phyloP scores from a whole-genome alignment of 1,140 invertebrate genomes.

The Drosophila yakuba region DNA sequence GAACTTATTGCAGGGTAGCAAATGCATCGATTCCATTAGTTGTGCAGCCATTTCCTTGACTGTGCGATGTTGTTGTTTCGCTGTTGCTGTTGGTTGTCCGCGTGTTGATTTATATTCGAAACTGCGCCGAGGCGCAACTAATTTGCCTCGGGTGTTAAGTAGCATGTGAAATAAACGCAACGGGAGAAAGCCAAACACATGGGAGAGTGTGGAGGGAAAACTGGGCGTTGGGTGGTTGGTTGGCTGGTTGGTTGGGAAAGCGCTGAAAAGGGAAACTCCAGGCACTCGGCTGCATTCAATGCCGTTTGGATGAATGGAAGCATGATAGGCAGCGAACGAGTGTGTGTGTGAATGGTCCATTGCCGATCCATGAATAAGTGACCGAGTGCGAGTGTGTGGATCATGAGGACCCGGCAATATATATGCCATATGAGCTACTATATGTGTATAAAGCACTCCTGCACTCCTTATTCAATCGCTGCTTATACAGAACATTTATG shows the following conservation, averaged over 20 bases:
- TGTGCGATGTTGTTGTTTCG: conserved; percentile 16
- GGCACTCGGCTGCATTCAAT: conserved; percentile 21
- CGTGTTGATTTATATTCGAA: conserved; percentile 74
- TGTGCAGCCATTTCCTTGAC: neutral
- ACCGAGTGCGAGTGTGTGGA: conserved; percentile 1
- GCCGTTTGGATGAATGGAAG: conserved; percentile 32
- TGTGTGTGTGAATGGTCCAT: conserved; percentile 38
- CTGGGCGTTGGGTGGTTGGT: neutral
- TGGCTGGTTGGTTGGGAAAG: neutral
- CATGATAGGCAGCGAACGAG: conserved; percentile 12
- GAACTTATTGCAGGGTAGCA: conserved; percentile 9
- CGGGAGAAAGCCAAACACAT: conserved; percentile 25
- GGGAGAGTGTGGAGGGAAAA: conserved; percentile 1
- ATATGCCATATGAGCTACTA: conserved; percentile 1
- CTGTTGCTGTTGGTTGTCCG: conserved; percentile 32
- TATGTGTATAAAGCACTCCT: conserved; percentile 1
- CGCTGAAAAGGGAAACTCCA: conserved; percentile 33
- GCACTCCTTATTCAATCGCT: conserved; percentile 23
- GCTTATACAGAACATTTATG: neutral
- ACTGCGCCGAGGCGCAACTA: conserved; percentile 73
- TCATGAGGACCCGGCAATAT: conserved; percentile 5
- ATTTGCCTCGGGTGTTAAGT: conserved; percentile 80
- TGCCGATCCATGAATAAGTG: conserved; percentile 27
- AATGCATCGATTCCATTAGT: neutral
- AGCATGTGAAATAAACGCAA: conserved; percentile 61